Percentiles rank a stretch among this genome's conserved stretches.
phyloP scores from a whole-genome alignment of 2,888 invertebrate genomes.

The Cylloceria caligata region DNA sequence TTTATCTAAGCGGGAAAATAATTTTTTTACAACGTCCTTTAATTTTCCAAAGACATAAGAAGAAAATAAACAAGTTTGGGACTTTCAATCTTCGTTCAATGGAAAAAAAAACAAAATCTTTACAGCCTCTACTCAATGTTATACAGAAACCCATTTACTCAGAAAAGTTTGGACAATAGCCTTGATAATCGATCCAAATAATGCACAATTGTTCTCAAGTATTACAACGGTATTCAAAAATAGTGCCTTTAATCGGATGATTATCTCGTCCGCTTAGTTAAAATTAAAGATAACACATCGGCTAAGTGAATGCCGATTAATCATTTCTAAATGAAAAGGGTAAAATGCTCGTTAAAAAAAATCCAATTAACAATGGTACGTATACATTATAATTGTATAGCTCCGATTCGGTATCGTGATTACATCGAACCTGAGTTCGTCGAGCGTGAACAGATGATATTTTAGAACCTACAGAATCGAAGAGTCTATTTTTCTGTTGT shows the following conservation, averaged over 20 bases:
- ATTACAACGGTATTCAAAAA: constrained; percentile 1
- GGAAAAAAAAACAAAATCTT: not conserved
- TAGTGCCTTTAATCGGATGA: constrained; percentile 13
- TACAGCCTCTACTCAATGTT: not conserved
- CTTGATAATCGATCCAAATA: not conserved
- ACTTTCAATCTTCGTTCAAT: not conserved
- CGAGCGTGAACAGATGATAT: constrained; percentile 62
- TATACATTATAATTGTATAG: constrained; percentile 41
- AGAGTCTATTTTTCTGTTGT: not conserved
- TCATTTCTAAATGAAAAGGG: constrained; percentile 43
- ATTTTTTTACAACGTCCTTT: not conserved
- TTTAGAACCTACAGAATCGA: constrained; percentile 56
- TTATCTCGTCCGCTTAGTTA: constrained; percentile 2
- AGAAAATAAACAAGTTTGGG: not conserved
- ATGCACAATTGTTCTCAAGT: not conserved
- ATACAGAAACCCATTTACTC: not conserved
- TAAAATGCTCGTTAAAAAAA: constrained; percentile 39
- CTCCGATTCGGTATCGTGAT: constrained; percentile 64
- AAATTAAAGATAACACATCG: constrained; percentile 15
- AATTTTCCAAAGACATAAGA: not conserved
- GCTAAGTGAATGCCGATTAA: constrained; percentile 53
- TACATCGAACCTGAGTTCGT: constrained; percentile 50
- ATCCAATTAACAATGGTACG: constrained; percentile 55
- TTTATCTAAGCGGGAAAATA: not conserved
- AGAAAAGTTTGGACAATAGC: not conserved